Conservation (phyloP, 30 jellyfish, hydroid and myxozoan species). For the Turritopsis rubra region DNA sequence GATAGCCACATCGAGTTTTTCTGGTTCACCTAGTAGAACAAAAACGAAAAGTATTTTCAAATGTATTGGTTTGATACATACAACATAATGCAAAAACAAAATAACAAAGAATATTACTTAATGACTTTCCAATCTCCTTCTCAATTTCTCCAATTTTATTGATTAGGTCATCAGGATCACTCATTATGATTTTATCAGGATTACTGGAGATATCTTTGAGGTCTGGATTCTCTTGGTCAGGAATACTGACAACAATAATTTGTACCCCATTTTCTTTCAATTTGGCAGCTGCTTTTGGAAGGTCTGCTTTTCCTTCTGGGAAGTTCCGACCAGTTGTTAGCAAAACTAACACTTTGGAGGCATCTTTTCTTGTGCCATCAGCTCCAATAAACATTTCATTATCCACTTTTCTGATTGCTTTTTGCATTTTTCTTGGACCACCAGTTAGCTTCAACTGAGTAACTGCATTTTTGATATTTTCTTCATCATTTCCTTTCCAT, state of each 20-base stretch:
- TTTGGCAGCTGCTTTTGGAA: slow-evolving; percentile 44
- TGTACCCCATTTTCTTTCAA: slow-evolving; percentile 43
- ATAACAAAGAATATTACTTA: background rate
- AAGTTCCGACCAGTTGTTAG: slow-evolving; percentile 61
- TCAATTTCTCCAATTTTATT: slow-evolving; percentile 46
- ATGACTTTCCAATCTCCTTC: slow-evolving; percentile 34
- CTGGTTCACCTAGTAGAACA: slow-evolving; percentile 32
- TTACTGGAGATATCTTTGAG: slow-evolving; percentile 12
- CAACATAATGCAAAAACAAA: background rate
- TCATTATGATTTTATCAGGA: slow-evolving; percentile 22
- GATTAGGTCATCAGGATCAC: slow-evolving; percentile 32
- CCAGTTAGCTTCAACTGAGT: slow-evolving; percentile 14
- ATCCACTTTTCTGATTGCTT: slow-evolving; percentile 37
- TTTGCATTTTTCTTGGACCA: slow-evolving; percentile 58
- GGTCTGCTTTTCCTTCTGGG: slow-evolving; percentile 41
- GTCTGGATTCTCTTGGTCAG: slow-evolving; percentile 43
- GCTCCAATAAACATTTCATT: slow-evolving; percentile 26
- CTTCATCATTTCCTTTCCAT: slow-evolving; percentile 17
- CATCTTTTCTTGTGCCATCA: slow-evolving; percentile 29
- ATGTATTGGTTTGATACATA: background rate
- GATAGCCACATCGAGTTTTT: slow-evolving; percentile 63
- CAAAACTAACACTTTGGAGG: slow-evolving; percentile 39
- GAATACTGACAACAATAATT: slow-evolving; percentile 48
- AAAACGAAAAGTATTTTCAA: background rate
- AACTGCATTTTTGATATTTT: background rate